Evolutionary conservation across 2,888 invertebrate genomes (phyloP), one percentile per base, ranked within the genome.

Genomic region (Phalera bucephala): DNA sequence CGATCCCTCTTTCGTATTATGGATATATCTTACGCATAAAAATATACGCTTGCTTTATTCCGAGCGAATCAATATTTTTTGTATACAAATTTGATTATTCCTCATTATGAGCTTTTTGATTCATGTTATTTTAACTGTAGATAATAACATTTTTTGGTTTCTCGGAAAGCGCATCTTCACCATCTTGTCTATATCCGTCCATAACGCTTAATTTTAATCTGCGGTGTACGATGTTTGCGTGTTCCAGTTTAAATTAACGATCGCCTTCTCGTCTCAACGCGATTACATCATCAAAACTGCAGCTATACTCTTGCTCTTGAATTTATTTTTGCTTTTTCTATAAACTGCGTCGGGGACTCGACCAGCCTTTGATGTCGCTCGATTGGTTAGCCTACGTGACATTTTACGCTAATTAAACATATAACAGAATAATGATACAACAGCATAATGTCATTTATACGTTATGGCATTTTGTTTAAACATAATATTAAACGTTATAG

Each of bases 11-110:
- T 73, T 62, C 68, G 58, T 72, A 67, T 65, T 56, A 52, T 66
- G 60, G 67, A 79, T 78, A 80, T 80, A 78, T 31, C 64, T 66
- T 53, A 68, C 69, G 69, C 72, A 70, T 69, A 28, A 33, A 48
- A 35, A 45, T 58, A 55, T 36, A 44, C 44, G 46, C 54, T 46
- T 32, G 36, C 30, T 36, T 9, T 22, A 37, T 45, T 37, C 33
- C 9, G 12, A 11, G 12, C 38, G 12, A 7, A 26, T 26, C 26
- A 22, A 39, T 19, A 28, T 37, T 38, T 36, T 8, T 20, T 11
- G 15, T 22, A 13, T 25, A n/a, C 12, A 32, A 13, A 3, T 13
- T 1, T 21, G 9, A 2, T 1, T 8, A 9, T n/a, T 1, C n/a
- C 9, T 21, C n/a, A 21, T 21, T 22, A 22, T 15, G 17, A 3